Evolutionary conservation across 2,888 invertebrate genomes (phyloP).

Genomic region (Tortricodes alternella): DNA sequence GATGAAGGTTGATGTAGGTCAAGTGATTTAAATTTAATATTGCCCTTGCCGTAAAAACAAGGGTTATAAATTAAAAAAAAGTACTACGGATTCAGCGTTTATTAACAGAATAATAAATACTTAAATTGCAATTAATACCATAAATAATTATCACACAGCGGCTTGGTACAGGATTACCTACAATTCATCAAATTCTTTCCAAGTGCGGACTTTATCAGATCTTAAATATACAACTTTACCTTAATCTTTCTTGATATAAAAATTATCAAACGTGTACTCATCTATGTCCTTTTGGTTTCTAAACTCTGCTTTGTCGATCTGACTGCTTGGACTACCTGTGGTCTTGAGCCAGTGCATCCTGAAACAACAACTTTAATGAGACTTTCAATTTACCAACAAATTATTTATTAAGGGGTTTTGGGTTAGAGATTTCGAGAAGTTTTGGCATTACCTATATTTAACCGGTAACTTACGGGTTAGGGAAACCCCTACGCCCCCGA

Average conservation of each 20-base stretch:
- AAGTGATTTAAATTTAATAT: conserved; percentile 54
- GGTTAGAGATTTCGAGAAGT: no score
- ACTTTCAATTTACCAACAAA: no score
- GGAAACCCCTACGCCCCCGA: no score
- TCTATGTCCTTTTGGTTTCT: conserved; percentile 83
- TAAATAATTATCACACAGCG: background rate
- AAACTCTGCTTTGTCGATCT: conserved; percentile 88
- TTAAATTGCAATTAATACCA: background rate
- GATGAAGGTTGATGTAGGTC: conserved; percentile 51
- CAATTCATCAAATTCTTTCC: background rate
- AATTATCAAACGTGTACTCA: conserved; percentile 72
- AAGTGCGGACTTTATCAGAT: background rate
- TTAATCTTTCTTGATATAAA: conserved; percentile 69
- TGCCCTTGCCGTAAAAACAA: conserved; percentile 30
- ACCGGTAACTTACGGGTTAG: no score
- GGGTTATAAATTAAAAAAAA: conserved; percentile 23
- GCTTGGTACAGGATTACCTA: background rate
- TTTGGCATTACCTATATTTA: no score
- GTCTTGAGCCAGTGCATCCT: conserved; percentile 82
- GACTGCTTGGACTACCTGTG: conserved; percentile 89
- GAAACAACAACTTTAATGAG: conserved; percentile 38
- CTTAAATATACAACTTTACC: conserved; percentile 26
- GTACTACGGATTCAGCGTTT: conserved; percentile 13
- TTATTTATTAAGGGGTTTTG: no score
- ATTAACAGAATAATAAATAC: conserved; percentile 19